phyloP scores from a whole-genome alignment of 2,888 invertebrate genomes.

The Gibbula magus region DNA sequence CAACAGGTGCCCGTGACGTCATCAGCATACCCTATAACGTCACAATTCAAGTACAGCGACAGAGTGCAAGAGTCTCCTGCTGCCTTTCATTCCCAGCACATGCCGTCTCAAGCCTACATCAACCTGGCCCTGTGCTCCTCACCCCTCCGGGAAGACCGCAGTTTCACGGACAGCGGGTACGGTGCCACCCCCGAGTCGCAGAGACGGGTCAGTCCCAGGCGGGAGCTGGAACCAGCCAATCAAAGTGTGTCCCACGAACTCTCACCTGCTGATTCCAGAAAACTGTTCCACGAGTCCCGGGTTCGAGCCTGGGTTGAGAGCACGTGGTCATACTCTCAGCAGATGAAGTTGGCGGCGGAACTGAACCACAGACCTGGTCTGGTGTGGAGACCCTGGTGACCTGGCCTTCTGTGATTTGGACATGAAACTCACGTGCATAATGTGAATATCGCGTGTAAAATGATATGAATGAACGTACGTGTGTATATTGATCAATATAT shows the following conservation, averaged over 20 bases:
- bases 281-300: background rate
- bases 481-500: too few species aligned
- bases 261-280: background rate
- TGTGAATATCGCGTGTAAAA: too few species aligned
- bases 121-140: background rate
- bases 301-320: slow-evolving; percentile 3
- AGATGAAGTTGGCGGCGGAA: background rate
- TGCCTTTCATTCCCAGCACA: background rate
- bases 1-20: background rate
- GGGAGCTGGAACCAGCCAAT: background rate
- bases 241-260: background rate
- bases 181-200: background rate
- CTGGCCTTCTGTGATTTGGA: too few species aligned
- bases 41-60: background rate
- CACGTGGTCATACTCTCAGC: slow-evolving; percentile 3
- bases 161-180: background rate
- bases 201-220: background rate
- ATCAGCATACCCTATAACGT: background rate
- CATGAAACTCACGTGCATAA: too few species aligned
- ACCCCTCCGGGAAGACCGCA: background rate
- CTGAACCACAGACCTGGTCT: background rate
- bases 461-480: too few species aligned
- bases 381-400: too few species aligned
- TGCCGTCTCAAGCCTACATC: background rate
- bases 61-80: too few species aligned